These are phyloP conservation scores for Phoxinus phoxinus DNA, from an alignment of 2,113 vertebrate species.

Conservation along the genomic window DNA sequence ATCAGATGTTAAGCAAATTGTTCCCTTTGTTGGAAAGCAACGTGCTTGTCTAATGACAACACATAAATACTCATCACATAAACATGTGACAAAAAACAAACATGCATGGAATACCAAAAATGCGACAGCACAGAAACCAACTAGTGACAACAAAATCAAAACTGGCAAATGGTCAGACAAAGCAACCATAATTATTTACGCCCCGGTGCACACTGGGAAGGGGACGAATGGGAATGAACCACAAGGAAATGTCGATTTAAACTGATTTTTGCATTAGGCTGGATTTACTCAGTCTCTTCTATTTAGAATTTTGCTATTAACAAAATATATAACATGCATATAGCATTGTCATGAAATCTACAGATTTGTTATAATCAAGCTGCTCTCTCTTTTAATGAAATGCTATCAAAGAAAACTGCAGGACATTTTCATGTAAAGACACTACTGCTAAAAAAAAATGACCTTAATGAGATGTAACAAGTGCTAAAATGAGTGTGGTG, in stretches of 20 bases:
- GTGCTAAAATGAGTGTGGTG: background rate
- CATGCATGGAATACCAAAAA: background rate
- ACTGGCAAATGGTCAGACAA: background rate
- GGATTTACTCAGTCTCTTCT: background rate
- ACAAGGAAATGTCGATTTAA: background rate
- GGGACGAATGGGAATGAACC: background rate
- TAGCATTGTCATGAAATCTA: background rate
- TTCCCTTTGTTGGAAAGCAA: background rate
- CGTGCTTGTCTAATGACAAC: background rate
- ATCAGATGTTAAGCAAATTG: background rate
- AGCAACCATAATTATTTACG: background rate
- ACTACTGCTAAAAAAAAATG: background rate
- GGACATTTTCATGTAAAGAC: background rate
- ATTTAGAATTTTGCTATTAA: background rate
- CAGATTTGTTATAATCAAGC: background rate
- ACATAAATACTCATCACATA: background rate
- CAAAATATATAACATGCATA: background rate
- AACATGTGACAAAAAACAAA: background rate
- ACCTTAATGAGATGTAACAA: conserved; percentile 6
- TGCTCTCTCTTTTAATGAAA: background rate
- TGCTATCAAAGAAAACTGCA: background rate
- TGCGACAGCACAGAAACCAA: background rate
- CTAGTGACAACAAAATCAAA: background rate
- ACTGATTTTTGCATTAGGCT: background rate
- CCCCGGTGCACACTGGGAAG: background rate